A percentile compares a stretch with the other conserved stretches of the same genome.
phyloP scores from a whole-genome alignment of 2,113 vertebrate species.

The Zosterops hypoxanthus region DNA sequence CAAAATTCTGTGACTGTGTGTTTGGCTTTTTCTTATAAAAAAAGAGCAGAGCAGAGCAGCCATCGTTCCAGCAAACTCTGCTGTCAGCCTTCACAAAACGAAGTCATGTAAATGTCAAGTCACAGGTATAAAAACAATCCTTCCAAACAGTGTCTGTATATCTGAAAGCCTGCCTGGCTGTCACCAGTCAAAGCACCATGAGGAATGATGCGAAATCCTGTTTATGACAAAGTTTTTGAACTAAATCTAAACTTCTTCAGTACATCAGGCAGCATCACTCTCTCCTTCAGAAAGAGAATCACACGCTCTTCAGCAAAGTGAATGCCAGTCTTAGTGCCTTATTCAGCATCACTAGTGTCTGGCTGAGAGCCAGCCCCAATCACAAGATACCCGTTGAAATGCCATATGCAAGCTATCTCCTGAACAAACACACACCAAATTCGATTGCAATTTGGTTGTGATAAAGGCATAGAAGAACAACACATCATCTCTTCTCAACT shows the following conservation, averaged over 20 bases:
- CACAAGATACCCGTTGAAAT: background rate
- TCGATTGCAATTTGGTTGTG: background rate
- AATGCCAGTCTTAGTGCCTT: background rate
- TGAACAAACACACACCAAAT: background rate
- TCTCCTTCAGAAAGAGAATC: background rate
- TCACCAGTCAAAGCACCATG: background rate
- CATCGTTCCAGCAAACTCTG: constrained; percentile 54
- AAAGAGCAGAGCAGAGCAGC: constrained; percentile 47
- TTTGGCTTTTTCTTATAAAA: constrained; percentile 52
- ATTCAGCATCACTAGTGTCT: background rate
- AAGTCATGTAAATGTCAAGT: constrained; percentile 71
- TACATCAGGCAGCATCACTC: background rate
- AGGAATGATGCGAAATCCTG: constrained; percentile 5
- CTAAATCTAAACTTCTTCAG: constrained; percentile 31
- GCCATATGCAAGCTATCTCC: background rate
- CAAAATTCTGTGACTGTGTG: constrained; percentile 21
- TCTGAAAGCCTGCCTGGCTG: constrained; percentile 32
- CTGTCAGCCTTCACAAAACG: constrained; percentile 70
- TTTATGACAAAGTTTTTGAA: constrained; percentile 47
- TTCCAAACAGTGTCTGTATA: constrained; percentile 44
- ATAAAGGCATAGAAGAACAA: background rate
- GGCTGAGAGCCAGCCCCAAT: background rate
- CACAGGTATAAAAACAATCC: constrained; percentile 67
- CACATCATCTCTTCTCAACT: background rate
- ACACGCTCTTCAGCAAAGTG: background rate